Evolutionary conservation across 2,113 vertebrate species (phyloP).

Genomic region (Gavia stellata): DNA sequence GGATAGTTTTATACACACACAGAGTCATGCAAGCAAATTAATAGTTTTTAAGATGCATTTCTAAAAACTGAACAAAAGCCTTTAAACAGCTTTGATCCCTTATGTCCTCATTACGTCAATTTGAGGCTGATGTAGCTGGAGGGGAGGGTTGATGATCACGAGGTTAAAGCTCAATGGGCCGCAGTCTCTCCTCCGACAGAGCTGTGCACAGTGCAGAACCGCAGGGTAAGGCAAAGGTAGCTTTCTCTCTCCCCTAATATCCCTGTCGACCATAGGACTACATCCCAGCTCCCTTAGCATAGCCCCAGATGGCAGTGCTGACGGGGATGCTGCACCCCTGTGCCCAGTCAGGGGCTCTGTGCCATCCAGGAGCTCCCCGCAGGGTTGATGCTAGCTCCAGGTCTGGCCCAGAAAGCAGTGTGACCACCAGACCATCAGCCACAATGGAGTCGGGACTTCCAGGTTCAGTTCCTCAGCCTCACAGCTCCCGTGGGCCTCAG

Average conservation of each 20-base stretch:
- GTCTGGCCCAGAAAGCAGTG: accelerated
- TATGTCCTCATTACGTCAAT: not conserved
- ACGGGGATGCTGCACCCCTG: not conserved
- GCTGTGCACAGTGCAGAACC: not conserved
- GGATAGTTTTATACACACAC: not conserved
- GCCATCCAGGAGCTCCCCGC: not conserved
- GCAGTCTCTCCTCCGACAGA: accelerated
- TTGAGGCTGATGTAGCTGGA: not conserved
- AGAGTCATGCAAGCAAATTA: not conserved
- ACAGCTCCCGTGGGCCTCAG: no score
- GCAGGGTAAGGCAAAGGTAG: not conserved
- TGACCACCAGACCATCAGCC: not conserved
- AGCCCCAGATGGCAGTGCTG: no score
- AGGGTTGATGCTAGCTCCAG: not conserved
- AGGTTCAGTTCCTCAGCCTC: not conserved
- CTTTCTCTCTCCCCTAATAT: not conserved
- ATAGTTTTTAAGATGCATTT: not conserved
- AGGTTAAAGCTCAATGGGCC: not conserved
- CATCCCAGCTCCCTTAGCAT: not conserved
- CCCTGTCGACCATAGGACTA: not conserved
- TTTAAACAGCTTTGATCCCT: slow-evolving; percentile 42
- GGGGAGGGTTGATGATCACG: not conserved
- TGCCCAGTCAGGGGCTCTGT: accelerated
- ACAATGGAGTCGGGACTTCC: accelerated
- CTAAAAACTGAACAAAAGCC: not conserved